Conservation (phyloP, 2,113 vertebrate genomes). For the Tachysurus vachellii region DNA sequence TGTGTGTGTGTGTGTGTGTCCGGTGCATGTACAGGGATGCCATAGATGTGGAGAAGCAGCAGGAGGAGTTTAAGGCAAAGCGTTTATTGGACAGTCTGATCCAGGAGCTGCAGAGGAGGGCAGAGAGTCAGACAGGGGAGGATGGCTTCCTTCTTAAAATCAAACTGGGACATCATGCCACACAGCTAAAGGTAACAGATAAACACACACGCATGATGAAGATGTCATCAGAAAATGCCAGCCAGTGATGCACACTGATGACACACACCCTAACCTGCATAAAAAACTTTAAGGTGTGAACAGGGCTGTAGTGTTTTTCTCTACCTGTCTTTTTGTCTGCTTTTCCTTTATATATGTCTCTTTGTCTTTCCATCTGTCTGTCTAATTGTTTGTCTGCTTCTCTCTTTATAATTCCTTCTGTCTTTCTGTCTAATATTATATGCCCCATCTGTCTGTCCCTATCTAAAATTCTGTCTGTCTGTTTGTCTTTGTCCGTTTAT, state of each 20-base stretch:
- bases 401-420: neutral
- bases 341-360: no score
- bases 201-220: neutral
- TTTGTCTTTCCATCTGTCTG: neutral
- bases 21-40: conserved; percentile 77
- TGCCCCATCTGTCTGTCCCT: neutral
- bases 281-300: neutral
- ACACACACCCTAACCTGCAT: no score
- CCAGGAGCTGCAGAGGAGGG: conserved; percentile 92
- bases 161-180: conserved; percentile 92
- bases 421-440: neutral
- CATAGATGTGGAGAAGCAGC: conserved; percentile 87
- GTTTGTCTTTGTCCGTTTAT: neutral
- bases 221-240: neutral
- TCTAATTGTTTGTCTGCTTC: neutral
- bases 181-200: conserved; percentile 81
- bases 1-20: neutral
- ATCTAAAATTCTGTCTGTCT: neutral
- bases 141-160: conserved; percentile 95
- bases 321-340: neutral
- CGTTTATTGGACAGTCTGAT: conserved; percentile 90
- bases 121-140: conserved; percentile 90
- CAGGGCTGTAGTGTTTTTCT: neutral
- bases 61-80: conserved; percentile 85
- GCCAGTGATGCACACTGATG: neutral